phyloP scores from a whole-genome alignment of 2,113 vertebrate species.

The Pachycephala philippinensis region DNA sequence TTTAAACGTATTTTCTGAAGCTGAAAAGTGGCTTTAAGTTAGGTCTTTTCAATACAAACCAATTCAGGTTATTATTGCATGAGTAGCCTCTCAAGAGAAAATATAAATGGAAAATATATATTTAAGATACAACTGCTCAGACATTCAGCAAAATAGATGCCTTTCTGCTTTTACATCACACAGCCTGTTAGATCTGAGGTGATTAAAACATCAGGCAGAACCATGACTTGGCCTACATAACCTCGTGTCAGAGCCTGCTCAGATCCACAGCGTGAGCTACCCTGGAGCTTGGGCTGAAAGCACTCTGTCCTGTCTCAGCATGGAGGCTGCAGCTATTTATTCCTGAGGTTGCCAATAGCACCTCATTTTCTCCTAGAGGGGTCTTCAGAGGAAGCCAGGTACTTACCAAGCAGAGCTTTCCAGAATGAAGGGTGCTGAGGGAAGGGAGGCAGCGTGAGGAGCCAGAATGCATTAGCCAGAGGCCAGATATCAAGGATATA shows the following conservation, averaged over 20 bases:
- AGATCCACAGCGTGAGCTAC: background rate
- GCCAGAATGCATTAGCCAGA: background rate
- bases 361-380: background rate
- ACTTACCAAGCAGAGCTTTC: background rate
- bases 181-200: background rate
- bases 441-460: background rate
- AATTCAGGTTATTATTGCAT: background rate
- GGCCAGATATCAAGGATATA: background rate
- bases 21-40: background rate
- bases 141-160: background rate
- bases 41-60: background rate
- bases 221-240: rapidly evolving
- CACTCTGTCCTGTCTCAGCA: background rate
- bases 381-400: background rate
- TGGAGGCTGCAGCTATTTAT: background rate
- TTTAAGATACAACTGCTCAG: background rate
- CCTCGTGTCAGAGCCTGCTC: background rate
- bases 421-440: background rate
- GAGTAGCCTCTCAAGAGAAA: background rate
- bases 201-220: background rate
- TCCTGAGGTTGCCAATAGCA: background rate
- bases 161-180: background rate
- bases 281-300: background rate
- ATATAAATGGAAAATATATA: background rate
- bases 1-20: background rate